Evolutionary conservation across 2,797 vertebrate genomes (phyloP).

Genomic region (Channallabes apus): DNA sequence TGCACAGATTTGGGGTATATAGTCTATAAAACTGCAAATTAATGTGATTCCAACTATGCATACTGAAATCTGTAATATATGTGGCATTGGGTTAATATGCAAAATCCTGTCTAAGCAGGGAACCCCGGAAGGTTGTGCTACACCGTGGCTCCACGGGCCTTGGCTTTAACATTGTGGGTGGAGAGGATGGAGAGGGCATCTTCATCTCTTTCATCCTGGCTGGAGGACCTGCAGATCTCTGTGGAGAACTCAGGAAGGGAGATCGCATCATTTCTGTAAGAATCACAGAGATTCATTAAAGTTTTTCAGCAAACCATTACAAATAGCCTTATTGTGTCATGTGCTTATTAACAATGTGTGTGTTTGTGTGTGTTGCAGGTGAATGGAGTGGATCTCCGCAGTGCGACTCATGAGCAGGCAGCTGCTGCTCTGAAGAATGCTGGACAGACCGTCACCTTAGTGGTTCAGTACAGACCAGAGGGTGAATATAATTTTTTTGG

Average conservation of each 20-base stretch:
- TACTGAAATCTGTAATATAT: not conserved
- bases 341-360: constrained; percentile 9
- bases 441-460: constrained; percentile 90
- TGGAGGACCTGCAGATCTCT: constrained; percentile 94
- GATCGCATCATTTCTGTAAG: constrained; percentile 94
- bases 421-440: constrained; percentile 94
- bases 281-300: not conserved
- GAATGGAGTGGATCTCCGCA: constrained; percentile 90
- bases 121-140: constrained; percentile 91
- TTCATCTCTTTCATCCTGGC: constrained; percentile 98
- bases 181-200: constrained; percentile 97
- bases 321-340: constrained; percentile 2
- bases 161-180: constrained; percentile 97
- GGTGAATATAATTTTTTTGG: constrained; percentile 73
- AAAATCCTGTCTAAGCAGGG: constrained; percentile 66
- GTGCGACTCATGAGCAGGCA: constrained; percentile 94
- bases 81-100: not conserved
- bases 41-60: not conserved
- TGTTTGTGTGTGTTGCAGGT: constrained; percentile 72
- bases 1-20: no score
- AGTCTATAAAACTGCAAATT: not conserved
- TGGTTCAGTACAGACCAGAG: constrained; percentile 93
- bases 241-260: constrained; percentile 92
- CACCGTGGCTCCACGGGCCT: constrained; percentile 93
- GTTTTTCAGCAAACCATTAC: not conserved